These are phyloP conservation scores for Ophiothrix spiculata DNA, from an alignment of 35 echinoderm and acorn worm species.

Conservation along the genomic window DNA sequence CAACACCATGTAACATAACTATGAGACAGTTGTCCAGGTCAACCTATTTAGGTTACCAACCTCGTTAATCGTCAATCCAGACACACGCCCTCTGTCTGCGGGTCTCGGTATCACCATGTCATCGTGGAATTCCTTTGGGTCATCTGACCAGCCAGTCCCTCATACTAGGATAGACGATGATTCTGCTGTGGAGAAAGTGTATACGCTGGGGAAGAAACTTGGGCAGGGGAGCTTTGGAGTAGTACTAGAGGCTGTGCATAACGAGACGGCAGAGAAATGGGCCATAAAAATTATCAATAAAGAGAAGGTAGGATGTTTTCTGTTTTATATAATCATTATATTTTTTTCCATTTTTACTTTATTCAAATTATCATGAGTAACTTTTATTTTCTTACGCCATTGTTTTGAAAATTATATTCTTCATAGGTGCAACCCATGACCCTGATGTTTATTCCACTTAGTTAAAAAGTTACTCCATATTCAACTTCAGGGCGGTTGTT, in stretches of 20 bases:
- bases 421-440: neutral
- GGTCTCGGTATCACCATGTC: too few relatives aligned
- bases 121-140: neutral
- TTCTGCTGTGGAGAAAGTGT: slow-evolving; percentile 71
- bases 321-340: too few relatives aligned
- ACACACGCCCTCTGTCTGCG: too few relatives aligned
- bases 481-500: too few relatives aligned
- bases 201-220: slow-evolving; percentile 65
- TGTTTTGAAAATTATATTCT: neutral
- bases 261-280: slow-evolving; percentile 69
- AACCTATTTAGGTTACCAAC: too few relatives aligned
- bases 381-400: neutral
- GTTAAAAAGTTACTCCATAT: too few relatives aligned
- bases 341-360: neutral
- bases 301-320: slow-evolving; percentile 67
- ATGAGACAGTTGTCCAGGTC: too few relatives aligned
- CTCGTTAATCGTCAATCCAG: too few relatives aligned
- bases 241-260: slow-evolving; percentile 65
- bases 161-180: slow-evolving; percentile 94
- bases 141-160: slow-evolving; percentile 42
- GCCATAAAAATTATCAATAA: slow-evolving; percentile 99
- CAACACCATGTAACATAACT: too few relatives aligned
- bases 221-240: slow-evolving; percentile 92
- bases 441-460: neutral
- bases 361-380: neutral